These are phyloP conservation scores for Rhinatrema bivittatum DNA, from an alignment of 2,797 vertebrate species.

Conservation along the genomic window DNA sequence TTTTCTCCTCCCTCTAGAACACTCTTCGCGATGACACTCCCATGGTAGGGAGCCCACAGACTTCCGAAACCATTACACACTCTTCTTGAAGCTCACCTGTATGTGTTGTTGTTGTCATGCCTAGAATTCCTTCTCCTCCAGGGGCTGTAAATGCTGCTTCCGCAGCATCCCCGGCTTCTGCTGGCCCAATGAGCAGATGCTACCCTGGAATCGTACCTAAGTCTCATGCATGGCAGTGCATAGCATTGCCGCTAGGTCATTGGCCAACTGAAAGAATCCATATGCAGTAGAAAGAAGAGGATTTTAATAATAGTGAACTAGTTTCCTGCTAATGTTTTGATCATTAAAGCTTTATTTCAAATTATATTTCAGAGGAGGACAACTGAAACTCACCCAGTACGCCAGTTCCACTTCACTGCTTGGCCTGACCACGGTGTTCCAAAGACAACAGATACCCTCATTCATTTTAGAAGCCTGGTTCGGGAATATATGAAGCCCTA, in stretches of 20 bases:
- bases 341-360: not conserved
- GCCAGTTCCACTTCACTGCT: constrained; percentile 93
- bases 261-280: not conserved
- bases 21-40: too few species aligned
- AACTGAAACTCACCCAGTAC: constrained; percentile 66
- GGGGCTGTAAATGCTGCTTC: too few species aligned
- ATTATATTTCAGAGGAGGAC: constrained; percentile 60
- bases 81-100: too few species aligned
- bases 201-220: too few species aligned
- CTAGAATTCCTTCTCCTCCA: not conserved
- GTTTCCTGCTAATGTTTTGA: too few species aligned
- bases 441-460: constrained; percentile 83
- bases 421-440: constrained; percentile 95
- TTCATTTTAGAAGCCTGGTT: constrained; percentile 87
- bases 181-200: too few species aligned
- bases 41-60: too few species aligned
- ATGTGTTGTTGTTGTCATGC: too few species aligned
- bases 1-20: too few species aligned
- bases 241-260: not conserved
- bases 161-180: too few species aligned
- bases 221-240: too few species aligned
- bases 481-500: constrained; percentile 83
- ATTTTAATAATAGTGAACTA: not conserved
- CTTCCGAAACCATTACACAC: too few species aligned
- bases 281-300: not conserved